Evolutionary conservation across 2,888 invertebrate genomes (phyloP), one percentile per base, ranked within the genome.

Genomic region (Scaptomyza tumidula): DNA sequence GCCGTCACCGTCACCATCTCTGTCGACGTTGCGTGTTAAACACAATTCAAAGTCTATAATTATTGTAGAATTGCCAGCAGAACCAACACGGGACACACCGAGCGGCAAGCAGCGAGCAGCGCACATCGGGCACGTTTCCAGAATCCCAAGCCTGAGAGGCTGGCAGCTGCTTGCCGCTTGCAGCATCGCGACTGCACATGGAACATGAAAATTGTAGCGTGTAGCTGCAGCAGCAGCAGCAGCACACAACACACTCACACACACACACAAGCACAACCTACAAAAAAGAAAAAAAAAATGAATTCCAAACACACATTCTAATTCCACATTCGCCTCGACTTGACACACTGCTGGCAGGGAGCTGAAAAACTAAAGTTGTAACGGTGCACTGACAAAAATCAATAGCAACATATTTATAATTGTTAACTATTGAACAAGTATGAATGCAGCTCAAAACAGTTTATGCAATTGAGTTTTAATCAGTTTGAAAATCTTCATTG

Each of bases 31-130:
- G 90, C 90, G 89, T 90, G 90, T 90, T 90, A 89, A 90, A 89
- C 90, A 90, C 90, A 89, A 89, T 88, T 89, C 89, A 89, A 89
- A 90, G 90, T 89, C 90, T 90, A 88, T 90, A 90, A 90, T 90
- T 90, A 83, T 83, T 83, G 83, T 86, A 90, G 90, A 89, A 89
- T 89, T 90, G 88, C 83, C 83, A 87, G 78, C 84, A 88, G 79
- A 86, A 78, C 77, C 78, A 76, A 78, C 74, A 74, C 73, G 72
- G 80, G 75, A 72, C 79, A 77, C 53, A 72, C 46, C 53, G 64
- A 19, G 57, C 37, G 41, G 19, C 27, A 39, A 50, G 49, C 43
- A 48, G 48, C 44, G 3, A 13, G 44, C 43, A 19, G 16, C 43
- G 33, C 24, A 39, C 54, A 60, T 44, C 62, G 62, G 56, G 69